phyloP scores from a whole-genome alignment of 2,113 vertebrate species.

The Poeciliopsis prolifica region DNA sequence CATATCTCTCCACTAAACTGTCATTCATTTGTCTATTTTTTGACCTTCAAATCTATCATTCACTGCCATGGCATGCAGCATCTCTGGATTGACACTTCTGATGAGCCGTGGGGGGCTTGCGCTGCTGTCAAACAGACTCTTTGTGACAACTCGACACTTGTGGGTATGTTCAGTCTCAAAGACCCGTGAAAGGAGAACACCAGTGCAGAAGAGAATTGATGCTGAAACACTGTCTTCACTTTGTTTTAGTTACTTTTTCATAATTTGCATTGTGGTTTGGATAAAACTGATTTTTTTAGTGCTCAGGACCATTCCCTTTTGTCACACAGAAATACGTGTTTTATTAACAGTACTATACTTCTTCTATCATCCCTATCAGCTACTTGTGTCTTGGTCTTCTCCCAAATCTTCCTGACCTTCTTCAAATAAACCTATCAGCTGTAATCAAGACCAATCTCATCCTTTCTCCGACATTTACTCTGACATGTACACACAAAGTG shows the following conservation, averaged over 20 bases:
- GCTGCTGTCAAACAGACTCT: constrained; percentile 65
- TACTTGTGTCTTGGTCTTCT: constrained; percentile 62
- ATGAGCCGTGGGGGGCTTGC: constrained; percentile 52
- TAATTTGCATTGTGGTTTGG: constrained; percentile 11
- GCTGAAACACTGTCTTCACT: constrained; percentile 13
- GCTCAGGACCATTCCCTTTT: constrained; percentile 30
- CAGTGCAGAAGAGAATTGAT: constrained; percentile 8
- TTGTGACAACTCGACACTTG: constrained; percentile 69
- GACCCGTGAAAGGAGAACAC: constrained; percentile 52
- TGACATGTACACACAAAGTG: constrained; percentile 55
- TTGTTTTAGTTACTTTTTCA: constrained; percentile 7
- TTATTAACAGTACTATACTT: constrained; percentile 35
- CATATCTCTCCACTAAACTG: constrained; percentile 44
- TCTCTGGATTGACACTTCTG: constrained; percentile 67
- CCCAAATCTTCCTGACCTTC: constrained; percentile 71
- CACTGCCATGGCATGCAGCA: constrained; percentile 37
- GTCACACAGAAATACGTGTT: constrained; percentile 13
- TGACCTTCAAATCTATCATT: constrained; percentile 66
- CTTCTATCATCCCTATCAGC: constrained; percentile 62
- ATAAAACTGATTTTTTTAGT: constrained; percentile 4
- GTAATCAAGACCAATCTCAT: constrained; percentile 67
- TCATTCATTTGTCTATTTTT: constrained; percentile 66
- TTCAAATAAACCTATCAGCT: constrained; percentile 73
- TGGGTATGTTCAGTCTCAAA: constrained; percentile 60
- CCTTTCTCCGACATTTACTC: constrained; percentile 49